phyloP scores from a whole-genome alignment of 2,888 invertebrate species.

The Leptopterna dolabrata region DNA sequence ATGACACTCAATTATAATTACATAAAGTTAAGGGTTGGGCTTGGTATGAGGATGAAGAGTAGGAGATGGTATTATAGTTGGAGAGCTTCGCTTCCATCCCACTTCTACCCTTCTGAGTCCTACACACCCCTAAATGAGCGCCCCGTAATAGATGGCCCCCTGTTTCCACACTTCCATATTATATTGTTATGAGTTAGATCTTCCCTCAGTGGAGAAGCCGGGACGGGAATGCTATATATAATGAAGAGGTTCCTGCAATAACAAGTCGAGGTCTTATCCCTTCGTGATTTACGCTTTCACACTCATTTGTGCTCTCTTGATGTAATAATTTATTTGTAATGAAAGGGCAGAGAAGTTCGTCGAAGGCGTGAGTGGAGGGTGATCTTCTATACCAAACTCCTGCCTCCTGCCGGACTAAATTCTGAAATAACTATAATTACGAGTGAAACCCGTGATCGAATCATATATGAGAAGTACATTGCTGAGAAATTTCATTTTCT shows the following conservation, averaged over 20 bases:
- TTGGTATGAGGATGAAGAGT: slow-evolving; percentile 22
- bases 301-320: slow-evolving; percentile 49
- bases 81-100: slow-evolving; percentile 34
- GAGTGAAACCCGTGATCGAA: too few relatives aligned
- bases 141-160: slow-evolving; percentile 52
- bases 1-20: slow-evolving; percentile 55
- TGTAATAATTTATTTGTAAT: slow-evolving; percentile 45
- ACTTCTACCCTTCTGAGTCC: neutral
- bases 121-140: slow-evolving; percentile 50
- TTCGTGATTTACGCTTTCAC: slow-evolving; percentile 49
- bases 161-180: slow-evolving; percentile 54
- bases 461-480: too few relatives aligned
- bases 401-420: too few relatives aligned
- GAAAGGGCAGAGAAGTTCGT: neutral
- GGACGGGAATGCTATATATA: slow-evolving; percentile 49
- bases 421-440: too few relatives aligned
- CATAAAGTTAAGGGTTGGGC: slow-evolving; percentile 46
- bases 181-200: slow-evolving; percentile 52
- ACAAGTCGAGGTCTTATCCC: slow-evolving; percentile 51
- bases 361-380: neutral
- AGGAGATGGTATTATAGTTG: slow-evolving; percentile 43
- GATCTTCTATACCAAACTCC: neutral
- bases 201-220: slow-evolving; percentile 13
- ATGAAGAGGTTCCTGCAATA: slow-evolving; percentile 53
- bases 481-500: too few relatives aligned